Evolutionary conservation across 2,888 invertebrate species (phyloP), one percentile per base, ranked within the genome.

Genomic region (Acronicta psi): DNA sequence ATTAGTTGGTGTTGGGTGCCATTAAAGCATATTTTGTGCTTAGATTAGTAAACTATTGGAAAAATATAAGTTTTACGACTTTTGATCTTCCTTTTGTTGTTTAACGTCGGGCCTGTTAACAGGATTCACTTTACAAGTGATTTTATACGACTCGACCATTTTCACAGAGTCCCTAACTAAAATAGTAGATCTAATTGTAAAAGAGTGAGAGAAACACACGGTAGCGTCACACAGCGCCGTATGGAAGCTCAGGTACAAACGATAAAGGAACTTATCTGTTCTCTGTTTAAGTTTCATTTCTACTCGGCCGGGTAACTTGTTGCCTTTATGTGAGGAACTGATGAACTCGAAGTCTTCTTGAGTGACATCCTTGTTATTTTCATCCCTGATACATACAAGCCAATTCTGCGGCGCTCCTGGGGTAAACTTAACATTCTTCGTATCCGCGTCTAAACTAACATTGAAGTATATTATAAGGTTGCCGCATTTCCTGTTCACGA

Each of bases 381-480:
- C 89, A 42, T 93, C 92, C 10, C 92, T 78, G 2, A 94, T 83
- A 59, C 88, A 91, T 0, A 95, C 75, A 13, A 84, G 79, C 95
- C 95, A 95, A 52, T 91, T 92, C 76, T 95, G 95, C 0, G 95
- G 95, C 43, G 95, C 95, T 13, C 95, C 94, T 0, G 91, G 86
- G 6, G 95, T 95, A 58, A 95, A 93, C 76, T 95, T 95, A 0
- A 95, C 91, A 50, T 91, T 91, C 49, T 85, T 92, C 2, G 85
- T 85, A 2, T 91, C 91, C 0, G 82, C 79, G 17, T 93, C 93
- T 43, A 94, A 79, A 50, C 86, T 92, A 1, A 94, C 92, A 59
- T 92, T 91, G 71, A 94, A 92, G 62, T 90, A 91, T 34, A 94
- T 92, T 0, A 93, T 90, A 0, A 94, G 79, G 44, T 88, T 90